Conservation (phyloP, 2,888 invertebrate species). For the Lasioglossum marginatum region DNA sequence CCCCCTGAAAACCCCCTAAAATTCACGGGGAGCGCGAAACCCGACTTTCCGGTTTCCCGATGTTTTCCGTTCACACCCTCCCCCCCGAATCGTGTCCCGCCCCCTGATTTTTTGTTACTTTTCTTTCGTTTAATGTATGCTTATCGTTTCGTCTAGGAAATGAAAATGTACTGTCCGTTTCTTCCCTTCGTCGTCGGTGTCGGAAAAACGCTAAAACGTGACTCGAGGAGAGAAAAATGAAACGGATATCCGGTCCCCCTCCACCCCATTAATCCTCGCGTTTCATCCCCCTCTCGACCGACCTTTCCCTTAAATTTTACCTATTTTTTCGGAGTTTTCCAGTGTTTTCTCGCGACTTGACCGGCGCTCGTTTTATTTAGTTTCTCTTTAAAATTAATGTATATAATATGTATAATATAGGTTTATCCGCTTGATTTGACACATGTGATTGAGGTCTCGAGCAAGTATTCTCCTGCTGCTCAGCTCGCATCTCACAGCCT, state of each 20-base stretch:
- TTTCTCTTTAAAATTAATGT: constrained; percentile 47
- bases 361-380: neutral
- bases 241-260: constrained; percentile 22
- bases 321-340: constrained; percentile 56
- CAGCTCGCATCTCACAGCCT: constrained; percentile 84
- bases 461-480: constrained; percentile 80
- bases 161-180: neutral
- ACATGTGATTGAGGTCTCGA: constrained; percentile 84
- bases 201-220: constrained; percentile 46
- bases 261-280: neutral
- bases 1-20: neutral
- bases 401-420: constrained; percentile 32
- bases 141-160: constrained; percentile 1
- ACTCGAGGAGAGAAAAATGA: constrained; percentile 43
- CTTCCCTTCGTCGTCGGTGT: neutral
- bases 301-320: constrained; percentile 55
- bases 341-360: neutral
- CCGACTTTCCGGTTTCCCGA: neutral
- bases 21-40: neutral
- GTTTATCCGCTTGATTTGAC: constrained; percentile 81
- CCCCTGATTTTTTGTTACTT: neutral
- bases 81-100: neutral
- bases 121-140: constrained; percentile 28
- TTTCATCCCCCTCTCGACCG: neutral
- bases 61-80: neutral